Evolutionary conservation across 2,113 vertebrate species (phyloP), one percentile per base, ranked within the genome.

Genomic region (Triplophysa dalaica): DNA sequence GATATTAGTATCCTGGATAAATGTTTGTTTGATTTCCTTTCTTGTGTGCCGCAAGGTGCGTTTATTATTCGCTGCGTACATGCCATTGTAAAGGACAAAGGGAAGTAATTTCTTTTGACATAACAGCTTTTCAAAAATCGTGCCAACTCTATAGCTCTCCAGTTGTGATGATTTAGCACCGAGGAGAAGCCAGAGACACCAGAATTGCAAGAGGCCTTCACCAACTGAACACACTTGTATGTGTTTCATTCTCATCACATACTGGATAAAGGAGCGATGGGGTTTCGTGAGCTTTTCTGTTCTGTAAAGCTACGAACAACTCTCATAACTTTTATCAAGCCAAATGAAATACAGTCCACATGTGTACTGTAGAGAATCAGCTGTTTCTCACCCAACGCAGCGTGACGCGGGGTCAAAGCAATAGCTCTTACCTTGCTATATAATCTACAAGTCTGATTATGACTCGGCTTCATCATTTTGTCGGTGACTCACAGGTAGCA

Each of bases 21-120:
- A 48, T 66, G 66, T 70, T 21, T 81, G 74, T 75, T 56, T 72
- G 26, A 84, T 81, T 52, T 45, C n/a, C 56, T 75, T 84, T 78
- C 56, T 54, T 29, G 19, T 58, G 24, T 72, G 33, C 24, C n/a
- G 52, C 41, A 79, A 85, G 54, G 68, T 82, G 67, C 43, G 16
- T 60, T 64, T 54, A 19, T 29, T 4, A 14, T 45, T 24, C n/a
- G 26, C 29, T 43, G 41, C 24, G 50, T 69, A 75, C 19, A 22
- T 22, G 38, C 61, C 65, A 69, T 21, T 14, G 50, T 50, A 83
- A 76, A 76, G 72, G 70, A 76, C 77, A 80, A 65, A 58, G 19
- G 16, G 5, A 50, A 80, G 77, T 83, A 83, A 70, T 66, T 76
- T 65, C 70, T 41, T 11, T 26, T 58, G 50, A 74, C 21, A 16